A percentile compares a stretch with the other conserved stretches of the same genome.
phyloP scores from a whole-genome alignment of 92 coral and sea anemone genomes.

The Phenganax stokvisi region DNA sequence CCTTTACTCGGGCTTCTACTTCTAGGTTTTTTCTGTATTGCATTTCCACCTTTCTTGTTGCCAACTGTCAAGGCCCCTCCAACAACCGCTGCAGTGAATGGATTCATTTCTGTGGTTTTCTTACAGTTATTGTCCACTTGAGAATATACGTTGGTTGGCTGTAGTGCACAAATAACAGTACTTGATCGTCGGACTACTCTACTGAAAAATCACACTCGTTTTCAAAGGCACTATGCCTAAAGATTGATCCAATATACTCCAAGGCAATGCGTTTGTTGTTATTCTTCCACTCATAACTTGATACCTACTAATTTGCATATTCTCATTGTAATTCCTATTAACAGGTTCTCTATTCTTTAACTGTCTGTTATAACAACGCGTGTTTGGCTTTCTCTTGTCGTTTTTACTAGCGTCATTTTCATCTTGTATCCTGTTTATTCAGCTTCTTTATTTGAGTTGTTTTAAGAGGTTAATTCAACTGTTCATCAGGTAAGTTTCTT shows the following conservation, averaged over 20 bases:
- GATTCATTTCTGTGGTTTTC: neutral
- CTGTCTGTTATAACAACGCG: neutral
- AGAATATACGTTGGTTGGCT: too few relatives aligned
- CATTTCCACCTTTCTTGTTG: neutral
- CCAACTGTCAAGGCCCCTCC: slow-evolving; percentile 16
- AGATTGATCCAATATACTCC: too few relatives aligned
- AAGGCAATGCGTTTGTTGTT: too few relatives aligned
- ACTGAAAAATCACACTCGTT: too few relatives aligned
- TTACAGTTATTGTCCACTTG: neutral
- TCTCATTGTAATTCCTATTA: neutral
- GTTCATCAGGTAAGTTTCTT: too few relatives aligned
- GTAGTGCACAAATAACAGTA: too few relatives aligned
- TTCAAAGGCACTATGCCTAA: too few relatives aligned
- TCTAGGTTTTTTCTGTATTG: neutral
- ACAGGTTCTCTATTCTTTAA: slow-evolving; percentile 1
- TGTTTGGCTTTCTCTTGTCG: neutral
- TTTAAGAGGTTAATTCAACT: too few relatives aligned
- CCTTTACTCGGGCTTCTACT: neutral
- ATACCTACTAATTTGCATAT: neutral
- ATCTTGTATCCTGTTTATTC: too few relatives aligned
- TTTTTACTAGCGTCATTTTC: neutral
- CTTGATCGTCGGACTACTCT: too few relatives aligned
- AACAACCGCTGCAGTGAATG: slow-evolving; percentile 16
- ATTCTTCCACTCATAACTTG: too few relatives aligned
- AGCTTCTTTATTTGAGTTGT: too few relatives aligned